These are phyloP conservation scores for Elysia crispata DNA, from an alignment of 2,888 invertebrate species.

Conservation along the genomic window DNA sequence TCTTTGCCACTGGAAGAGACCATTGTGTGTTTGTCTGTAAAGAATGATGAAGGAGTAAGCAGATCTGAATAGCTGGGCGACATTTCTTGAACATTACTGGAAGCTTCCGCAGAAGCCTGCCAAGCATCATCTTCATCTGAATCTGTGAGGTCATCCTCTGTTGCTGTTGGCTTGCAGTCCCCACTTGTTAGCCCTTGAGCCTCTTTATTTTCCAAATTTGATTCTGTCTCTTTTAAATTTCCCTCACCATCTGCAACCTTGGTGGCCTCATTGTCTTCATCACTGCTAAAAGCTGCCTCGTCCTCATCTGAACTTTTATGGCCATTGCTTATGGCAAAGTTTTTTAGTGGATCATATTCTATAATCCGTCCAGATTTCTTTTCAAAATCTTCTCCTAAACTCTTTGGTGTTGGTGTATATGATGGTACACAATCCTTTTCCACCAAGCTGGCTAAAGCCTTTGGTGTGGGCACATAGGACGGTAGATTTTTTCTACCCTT, in stretches of 20 bases:
- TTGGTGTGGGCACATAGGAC: slow-evolving; percentile 53
- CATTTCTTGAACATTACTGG: slow-evolving; percentile 34
- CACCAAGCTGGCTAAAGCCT: slow-evolving; percentile 11
- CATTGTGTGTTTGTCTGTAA: slow-evolving; percentile 5
- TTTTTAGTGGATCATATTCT: slow-evolving; percentile 71
- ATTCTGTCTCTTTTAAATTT: slow-evolving; percentile 50
- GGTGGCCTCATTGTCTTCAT: neutral
- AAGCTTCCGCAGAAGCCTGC: slow-evolving; percentile 18
- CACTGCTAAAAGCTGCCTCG: neutral
- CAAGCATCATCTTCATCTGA: slow-evolving; percentile 41
- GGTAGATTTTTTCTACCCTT: slow-evolving; percentile 36
- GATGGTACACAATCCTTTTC: slow-evolving; percentile 55
- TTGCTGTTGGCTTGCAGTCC: neutral
- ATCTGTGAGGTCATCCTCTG: slow-evolving; percentile 49
- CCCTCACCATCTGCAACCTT: slow-evolving; percentile 3
- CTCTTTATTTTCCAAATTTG: slow-evolving; percentile 55
- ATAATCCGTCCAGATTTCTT: slow-evolving; percentile 50
- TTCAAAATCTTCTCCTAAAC: slow-evolving; percentile 3
- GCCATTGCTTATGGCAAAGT: slow-evolving; percentile 56
- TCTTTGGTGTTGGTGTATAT: slow-evolving; percentile 69
- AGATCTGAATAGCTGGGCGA: slow-evolving; percentile 40
- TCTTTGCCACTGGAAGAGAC: no score
- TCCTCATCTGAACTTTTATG: neutral
- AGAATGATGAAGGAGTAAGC: slow-evolving; percentile 41
- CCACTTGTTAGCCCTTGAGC: slow-evolving; percentile 45